A percentile compares a stretch with the other conserved stretches of the same genome.
These are phyloP conservation scores for Acanthaster planci DNA, from an alignment of 35 echinoderm and acorn worm genomes.

Conservation along the genomic window DNA sequence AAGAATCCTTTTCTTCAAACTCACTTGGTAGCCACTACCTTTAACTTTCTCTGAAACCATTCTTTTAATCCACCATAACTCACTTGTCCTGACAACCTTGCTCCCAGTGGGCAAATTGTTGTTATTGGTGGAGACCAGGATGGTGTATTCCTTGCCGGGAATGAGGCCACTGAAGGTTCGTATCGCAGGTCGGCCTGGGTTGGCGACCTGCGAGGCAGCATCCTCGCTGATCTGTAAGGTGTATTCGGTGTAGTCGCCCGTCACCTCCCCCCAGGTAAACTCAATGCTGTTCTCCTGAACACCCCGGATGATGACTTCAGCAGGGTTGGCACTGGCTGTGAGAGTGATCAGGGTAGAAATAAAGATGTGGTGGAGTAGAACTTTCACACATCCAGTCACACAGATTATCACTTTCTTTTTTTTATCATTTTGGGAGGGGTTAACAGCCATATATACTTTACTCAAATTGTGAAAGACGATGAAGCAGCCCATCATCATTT, in stretches of 20 bases:
- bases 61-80: too few relatives aligned
- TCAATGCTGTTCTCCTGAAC: conserved; percentile 8
- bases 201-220: not conserved
- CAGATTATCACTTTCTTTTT: too few relatives aligned
- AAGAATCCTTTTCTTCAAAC: too few relatives aligned
- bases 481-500: too few relatives aligned
- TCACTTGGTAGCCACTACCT: too few relatives aligned
- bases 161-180: not conserved
- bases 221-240: conserved; percentile 3
- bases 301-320: not conserved
- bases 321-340: not conserved
- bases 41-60: too few relatives aligned
- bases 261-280: conserved; percentile 32
- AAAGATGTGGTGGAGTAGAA: too few relatives aligned
- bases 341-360: not conserved
- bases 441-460: too few relatives aligned
- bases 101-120: not conserved
- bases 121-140: conserved; percentile 7
- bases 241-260: not conserved
- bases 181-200: not conserved
- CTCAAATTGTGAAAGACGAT: too few relatives aligned
- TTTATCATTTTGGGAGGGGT: too few relatives aligned
- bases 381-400: too few relatives aligned
- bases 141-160: not conserved
- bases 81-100: conserved; percentile 6